Evolutionary conservation across 2,113 vertebrate genomes (phyloP), one percentile per base, ranked within the genome.

Genomic region (Cichladusa arquata): DNA sequence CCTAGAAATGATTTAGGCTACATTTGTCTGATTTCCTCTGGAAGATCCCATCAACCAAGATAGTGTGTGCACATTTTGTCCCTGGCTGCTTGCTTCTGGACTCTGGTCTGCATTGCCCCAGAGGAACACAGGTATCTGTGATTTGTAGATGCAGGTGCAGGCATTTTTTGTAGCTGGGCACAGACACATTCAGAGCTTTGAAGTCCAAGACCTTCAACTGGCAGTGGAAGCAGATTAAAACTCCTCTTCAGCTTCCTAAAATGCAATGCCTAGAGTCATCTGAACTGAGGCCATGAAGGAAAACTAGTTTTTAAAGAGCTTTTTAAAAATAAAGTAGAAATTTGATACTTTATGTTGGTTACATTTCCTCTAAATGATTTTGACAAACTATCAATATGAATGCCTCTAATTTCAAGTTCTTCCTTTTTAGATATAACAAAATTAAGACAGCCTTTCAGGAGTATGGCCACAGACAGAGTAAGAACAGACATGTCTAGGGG

Each of bases 1-100:
- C 79, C 81, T 93, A 90, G 64, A 86, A 62, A 67, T 69, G 1
- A 81, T 81, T 93, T 67, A 88, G 51, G 44, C 44, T 51, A n/a
- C n/a, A n/a, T n/a, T 91, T 82, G 42, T 58, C 71, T 2, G 2
- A 29, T 95, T 96, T 97, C 88, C 82, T 94, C 56, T 93, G 67
- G 76, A 88, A 90, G 76, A 60, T 80, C 71, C 16, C 36, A 73
- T 76, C 74, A 95, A 90, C 44, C 40, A 69, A 83, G 85, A 62
- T 1, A 0, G 34, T 36, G 47, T 6, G 1, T 86, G 40, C 31
- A 54, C 91, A n/a, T 70, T 90, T 94, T 93, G 66, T 85, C 58
- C 50, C 84, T 62, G 74, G 24, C 50, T 86, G 60, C 24, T 90
- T 92, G 81, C 82, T 91, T 34, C 86, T 94, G 61, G 36, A 14